Evolutionary conservation across 2,113 vertebrate species (phyloP), one percentile per base, ranked within the genome.

Genomic region (Silurus meridionalis): DNA sequence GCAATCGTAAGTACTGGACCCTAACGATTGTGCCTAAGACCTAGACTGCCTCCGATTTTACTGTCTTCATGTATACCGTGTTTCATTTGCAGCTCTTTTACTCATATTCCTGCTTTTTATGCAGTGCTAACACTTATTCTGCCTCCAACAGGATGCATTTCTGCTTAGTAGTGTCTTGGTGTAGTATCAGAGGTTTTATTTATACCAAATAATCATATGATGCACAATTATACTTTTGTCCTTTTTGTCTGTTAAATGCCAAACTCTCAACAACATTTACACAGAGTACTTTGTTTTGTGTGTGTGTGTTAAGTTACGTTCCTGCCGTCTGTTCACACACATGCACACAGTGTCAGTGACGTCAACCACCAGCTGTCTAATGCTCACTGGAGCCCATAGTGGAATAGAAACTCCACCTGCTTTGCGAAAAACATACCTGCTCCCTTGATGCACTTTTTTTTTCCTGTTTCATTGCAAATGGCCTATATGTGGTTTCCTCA

Each of bases 1-100:
- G 94, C 94, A 93, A 94, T 96, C 92, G 97, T 99, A 96, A 99
- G 98, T 99, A 98, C 96, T 85, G 67, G 63, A 71, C 23, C 37
- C 28, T 46, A 80, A 77, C 74, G 19, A n/a, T 66, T 5, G 61
- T 88, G 80, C 69, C 64, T 78, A 17, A 57, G 14, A 64, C 17
- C 3, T 78, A 80, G 74, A 80, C 23, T 0, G 5, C 14, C 74
- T 80, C 66, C 37, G 58, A n/a, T 66, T 14, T 83, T 80, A 23
- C 19, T 83, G 37, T 69, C 8, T 23, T 80, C 53, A 52, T 64
- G 60, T 79, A 3, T 21, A 23, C 57, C 50, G n/a, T 83, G 46
- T 80, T 83, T 53, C 25, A 48, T 83, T 81, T 77, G 10, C 21
- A 58, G 57, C 53, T 57, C 23, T 67, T 84, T 75, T 57, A 86